phyloP scores from a whole-genome alignment of 2,113 vertebrate species.

The Poeciliopsis prolifica region DNA sequence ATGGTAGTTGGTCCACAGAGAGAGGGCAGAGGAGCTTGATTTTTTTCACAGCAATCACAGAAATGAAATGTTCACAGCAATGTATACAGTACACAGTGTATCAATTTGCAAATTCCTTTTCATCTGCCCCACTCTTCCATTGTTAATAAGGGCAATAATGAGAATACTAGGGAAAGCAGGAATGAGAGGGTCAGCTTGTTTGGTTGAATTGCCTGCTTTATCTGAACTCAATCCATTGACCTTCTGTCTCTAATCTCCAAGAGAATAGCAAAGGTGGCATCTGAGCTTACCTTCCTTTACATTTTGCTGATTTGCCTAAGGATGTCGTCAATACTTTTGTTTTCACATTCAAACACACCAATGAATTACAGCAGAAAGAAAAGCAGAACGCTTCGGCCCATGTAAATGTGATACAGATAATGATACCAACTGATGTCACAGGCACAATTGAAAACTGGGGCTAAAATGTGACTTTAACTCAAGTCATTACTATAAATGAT shows the following conservation, averaged over 20 bases:
- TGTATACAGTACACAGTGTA: neutral
- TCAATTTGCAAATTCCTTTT: slow-evolving; percentile 47
- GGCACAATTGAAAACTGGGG: neutral
- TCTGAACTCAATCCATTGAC: slow-evolving; percentile 53
- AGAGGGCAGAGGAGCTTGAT: too few species aligned
- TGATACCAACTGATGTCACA: neutral
- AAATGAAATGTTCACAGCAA: neutral
- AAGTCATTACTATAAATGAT: neutral
- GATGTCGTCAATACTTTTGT: slow-evolving; percentile 46
- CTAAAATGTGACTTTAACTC: neutral
- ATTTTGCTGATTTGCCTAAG: slow-evolving; percentile 24
- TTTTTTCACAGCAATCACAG: too few species aligned
- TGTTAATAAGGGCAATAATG: slow-evolving; percentile 10
- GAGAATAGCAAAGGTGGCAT: slow-evolving; percentile 38
- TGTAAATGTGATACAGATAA: neutral
- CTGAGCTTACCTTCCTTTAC: slow-evolving; percentile 27
- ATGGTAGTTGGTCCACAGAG: too few species aligned
- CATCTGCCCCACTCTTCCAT: slow-evolving; percentile 12
- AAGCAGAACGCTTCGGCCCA: neutral
- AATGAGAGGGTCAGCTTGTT: slow-evolving; percentile 33
- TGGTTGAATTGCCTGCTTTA: slow-evolving; percentile 45
- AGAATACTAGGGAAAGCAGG: slow-evolving; percentile 33
- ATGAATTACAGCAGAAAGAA: slow-evolving; percentile 32
- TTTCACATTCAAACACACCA: slow-evolving; percentile 21
- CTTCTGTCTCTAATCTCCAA: slow-evolving; percentile 39